phyloP scores from a whole-genome alignment of 2,888 invertebrate genomes.

The Limenitis camilla region DNA sequence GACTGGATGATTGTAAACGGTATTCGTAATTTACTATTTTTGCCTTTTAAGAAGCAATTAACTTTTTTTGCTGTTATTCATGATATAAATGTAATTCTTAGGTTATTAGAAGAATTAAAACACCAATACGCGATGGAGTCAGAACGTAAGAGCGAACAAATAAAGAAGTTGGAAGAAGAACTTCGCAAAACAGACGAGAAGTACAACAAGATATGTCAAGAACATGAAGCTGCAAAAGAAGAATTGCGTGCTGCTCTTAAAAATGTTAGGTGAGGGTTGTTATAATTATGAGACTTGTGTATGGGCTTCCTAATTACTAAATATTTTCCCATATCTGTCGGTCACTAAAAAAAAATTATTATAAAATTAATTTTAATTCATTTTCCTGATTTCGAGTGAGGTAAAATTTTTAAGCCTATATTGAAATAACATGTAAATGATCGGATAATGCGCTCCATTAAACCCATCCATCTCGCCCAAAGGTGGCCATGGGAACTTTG shows the following conservation, averaged over 20 bases:
- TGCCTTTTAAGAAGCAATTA: no score
- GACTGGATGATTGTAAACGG: slow-evolving; percentile 84
- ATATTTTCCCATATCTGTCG: no score
- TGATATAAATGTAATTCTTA: slow-evolving; percentile 32
- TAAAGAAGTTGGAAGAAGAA: slow-evolving; percentile 70
- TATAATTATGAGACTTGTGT: background rate
- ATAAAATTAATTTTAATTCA: no score
- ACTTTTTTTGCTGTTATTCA: no score
- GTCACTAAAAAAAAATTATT: no score
- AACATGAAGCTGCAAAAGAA: slow-evolving; percentile 50
- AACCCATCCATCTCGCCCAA: no score
- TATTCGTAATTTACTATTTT: slow-evolving; percentile 36
- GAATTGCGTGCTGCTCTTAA: slow-evolving; percentile 73
- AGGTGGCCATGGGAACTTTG: no score
- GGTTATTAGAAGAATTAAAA: slow-evolving; percentile 84
- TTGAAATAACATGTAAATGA: no score
- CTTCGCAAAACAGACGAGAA: slow-evolving; percentile 52
- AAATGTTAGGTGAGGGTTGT: slow-evolving; percentile 60
- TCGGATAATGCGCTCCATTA: no score
- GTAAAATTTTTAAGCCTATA: no score
- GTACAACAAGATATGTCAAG: slow-evolving; percentile 39
- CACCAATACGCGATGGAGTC: slow-evolving; percentile 81
- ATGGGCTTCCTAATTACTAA: background rate
- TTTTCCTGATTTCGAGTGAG: no score
- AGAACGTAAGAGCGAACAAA: slow-evolving; percentile 70